A percentile compares a stretch with the other conserved stretches of the same genome.
Evolutionary conservation across 2,888 invertebrate species (phyloP).

Genomic region (Corythucha ciliata): DNA sequence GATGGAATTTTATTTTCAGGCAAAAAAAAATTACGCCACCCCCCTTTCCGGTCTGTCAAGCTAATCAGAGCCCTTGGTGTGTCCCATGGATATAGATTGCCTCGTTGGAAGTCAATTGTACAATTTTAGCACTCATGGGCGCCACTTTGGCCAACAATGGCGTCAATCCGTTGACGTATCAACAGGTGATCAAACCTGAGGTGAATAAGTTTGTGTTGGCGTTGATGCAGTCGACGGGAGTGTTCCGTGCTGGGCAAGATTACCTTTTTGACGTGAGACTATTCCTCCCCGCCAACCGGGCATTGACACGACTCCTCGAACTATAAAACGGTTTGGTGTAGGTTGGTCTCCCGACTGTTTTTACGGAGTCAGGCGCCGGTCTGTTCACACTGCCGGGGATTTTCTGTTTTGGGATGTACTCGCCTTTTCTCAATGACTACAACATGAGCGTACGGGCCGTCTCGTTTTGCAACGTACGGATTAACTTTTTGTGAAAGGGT

Average conservation of each 20-base stretch:
- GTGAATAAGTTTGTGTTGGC: constrained; percentile 15
- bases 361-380: constrained; percentile 15
- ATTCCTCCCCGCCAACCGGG: not conserved
- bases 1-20: constrained; percentile 16
- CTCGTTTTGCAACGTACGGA: constrained; percentile 18
- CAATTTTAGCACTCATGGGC: constrained; percentile 18
- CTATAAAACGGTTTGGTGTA: not conserved
- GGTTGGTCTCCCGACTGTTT: constrained; percentile 20
- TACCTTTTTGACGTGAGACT: constrained; percentile 6
- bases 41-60: too few species aligned
- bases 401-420: constrained; percentile 22
- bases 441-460: constrained; percentile 16
- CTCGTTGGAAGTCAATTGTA: constrained; percentile 8
- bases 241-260: constrained; percentile 15
- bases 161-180: constrained; percentile 9
- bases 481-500: not conserved
- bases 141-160: constrained; percentile 23
- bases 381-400: constrained; percentile 19
- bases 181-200: constrained; percentile 1
- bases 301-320: not conserved
- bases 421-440: constrained; percentile 21
- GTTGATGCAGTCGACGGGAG: constrained; percentile 16
- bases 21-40: not conserved
- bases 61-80: too few species aligned
- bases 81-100: constrained; percentile 9